Evolutionary conservation across 2,113 vertebrate species (phyloP).

Genomic region (Aptenodytes forsteri): DNA sequence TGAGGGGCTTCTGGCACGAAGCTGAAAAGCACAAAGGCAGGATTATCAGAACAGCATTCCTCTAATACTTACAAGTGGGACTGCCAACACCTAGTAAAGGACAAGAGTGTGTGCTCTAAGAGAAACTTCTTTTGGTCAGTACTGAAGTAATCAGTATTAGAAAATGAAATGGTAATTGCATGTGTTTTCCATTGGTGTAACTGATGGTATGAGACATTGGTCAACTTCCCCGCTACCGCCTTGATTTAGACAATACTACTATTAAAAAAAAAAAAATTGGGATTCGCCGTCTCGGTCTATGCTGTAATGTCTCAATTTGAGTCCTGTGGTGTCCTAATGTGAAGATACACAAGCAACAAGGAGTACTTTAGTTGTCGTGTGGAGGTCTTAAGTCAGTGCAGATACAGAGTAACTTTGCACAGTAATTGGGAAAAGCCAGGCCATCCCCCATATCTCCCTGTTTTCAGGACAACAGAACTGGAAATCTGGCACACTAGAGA

Average conservation of each 20-base stretch:
- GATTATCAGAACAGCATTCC: neutral
- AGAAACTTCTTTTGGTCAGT: neutral
- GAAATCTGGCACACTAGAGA: neutral
- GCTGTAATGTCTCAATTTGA: neutral
- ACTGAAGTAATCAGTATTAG: neutral
- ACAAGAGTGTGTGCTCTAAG: neutral
- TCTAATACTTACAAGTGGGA: neutral
- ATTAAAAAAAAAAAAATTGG: neutral
- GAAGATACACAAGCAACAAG: neutral
- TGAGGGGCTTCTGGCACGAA: neutral
- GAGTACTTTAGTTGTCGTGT: neutral
- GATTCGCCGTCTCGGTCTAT: neutral
- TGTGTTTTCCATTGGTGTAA: neutral
- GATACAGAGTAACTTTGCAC: neutral
- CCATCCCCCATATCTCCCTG: neutral
- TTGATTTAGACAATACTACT: neutral
- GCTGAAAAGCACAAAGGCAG: neutral
- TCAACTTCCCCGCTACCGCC: neutral
- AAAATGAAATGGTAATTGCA: neutral
- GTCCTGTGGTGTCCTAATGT: neutral
- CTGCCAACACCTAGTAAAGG: neutral
- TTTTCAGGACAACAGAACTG: neutral
- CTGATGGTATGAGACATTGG: neutral
- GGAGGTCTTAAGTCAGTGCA: neutral
- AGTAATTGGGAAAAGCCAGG: neutral